These are phyloP conservation scores for Scaeva pyrastri DNA, from an alignment of 2,888 invertebrate genomes.

Conservation along the genomic window DNA sequence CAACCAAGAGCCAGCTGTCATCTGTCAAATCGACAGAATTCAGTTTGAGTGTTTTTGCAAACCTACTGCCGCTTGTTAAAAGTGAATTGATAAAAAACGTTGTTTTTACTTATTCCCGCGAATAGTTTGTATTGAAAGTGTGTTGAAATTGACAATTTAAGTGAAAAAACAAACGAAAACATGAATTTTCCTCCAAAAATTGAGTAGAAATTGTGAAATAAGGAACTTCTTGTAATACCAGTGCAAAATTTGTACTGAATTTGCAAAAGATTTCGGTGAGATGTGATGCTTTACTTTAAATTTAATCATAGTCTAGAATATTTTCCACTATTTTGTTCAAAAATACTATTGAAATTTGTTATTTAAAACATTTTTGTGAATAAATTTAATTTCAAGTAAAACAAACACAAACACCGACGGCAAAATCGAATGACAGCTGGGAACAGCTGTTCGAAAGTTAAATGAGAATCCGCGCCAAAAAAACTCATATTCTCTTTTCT, in stretches of 20 bases:
- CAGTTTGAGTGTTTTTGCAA: not conserved
- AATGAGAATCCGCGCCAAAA: slow-evolving; percentile 29
- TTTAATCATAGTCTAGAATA: not conserved
- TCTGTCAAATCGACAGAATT: slow-evolving; percentile 28
- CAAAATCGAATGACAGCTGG: slow-evolving; percentile 12
- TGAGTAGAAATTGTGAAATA: not conserved
- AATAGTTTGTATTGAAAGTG: not conserved
- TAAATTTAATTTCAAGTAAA: not conserved
- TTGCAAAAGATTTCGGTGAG: not conserved
- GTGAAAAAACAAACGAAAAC: not conserved
- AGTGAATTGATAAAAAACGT: slow-evolving; percentile 48
- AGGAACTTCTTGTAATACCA: too few relatives aligned
- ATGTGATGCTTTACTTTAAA: not conserved
- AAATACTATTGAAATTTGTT: not conserved
- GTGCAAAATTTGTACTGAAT: not conserved
- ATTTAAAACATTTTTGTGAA: not conserved
- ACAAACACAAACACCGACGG: not conserved
- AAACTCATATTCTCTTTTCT: not conserved
- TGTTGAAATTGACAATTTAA: not conserved
- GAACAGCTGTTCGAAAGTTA: slow-evolving; percentile 56
- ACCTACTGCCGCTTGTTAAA: slow-evolving; percentile 53
- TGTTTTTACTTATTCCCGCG: not conserved
- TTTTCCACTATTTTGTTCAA: not conserved
- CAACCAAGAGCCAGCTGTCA: slow-evolving; percentile 19
- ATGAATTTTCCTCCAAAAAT: not conserved